phyloP scores from a whole-genome alignment of 2,888 invertebrate genomes.

The Macaria notata region DNA sequence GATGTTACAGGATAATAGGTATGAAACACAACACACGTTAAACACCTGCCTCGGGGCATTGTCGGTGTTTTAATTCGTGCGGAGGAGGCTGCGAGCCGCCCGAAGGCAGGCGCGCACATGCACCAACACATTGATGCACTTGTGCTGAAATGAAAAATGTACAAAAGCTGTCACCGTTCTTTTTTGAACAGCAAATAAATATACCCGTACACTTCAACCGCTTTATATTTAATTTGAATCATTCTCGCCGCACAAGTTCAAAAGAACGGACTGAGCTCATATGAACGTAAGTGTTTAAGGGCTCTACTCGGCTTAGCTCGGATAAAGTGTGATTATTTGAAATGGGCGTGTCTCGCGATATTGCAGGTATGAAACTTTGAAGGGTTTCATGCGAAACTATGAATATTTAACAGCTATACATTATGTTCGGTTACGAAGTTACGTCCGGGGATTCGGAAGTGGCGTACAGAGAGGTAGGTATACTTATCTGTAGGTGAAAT shows the following conservation, averaged over 20 bases:
- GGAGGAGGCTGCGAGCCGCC: slow-evolving; percentile 28
- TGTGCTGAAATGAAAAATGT: no score
- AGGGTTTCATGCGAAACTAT: slow-evolving; percentile 14
- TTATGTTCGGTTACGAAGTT: slow-evolving; percentile 17
- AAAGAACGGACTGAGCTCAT: slow-evolving; percentile 22
- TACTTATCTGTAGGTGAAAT: slow-evolving; percentile 1
- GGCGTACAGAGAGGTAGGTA: neutral
- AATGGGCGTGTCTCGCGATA: slow-evolving; percentile 21
- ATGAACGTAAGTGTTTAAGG: slow-evolving; percentile 27
- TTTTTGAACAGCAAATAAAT: no score
- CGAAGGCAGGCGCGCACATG: neutral
- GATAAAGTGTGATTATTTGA: slow-evolving; percentile 30
- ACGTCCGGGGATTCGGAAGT: slow-evolving; percentile 11
- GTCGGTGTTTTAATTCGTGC: slow-evolving; percentile 58
- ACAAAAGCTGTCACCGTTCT: no score
- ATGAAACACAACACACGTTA: slow-evolving; percentile 69
- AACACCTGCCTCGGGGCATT: slow-evolving; percentile 65
- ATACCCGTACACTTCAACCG: no score
- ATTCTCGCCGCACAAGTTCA: slow-evolving; percentile 1
- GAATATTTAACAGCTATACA: slow-evolving; percentile 20
- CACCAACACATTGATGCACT: no score
- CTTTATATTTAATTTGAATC: slow-evolving; percentile 5
- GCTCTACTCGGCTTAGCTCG: slow-evolving; percentile 22
- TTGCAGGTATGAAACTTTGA: slow-evolving; percentile 22
- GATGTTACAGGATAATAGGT: slow-evolving; percentile 67